Base-by-base conservation (phyloP, 2,797 vertebrate genomes). In the Danio jaintianensis region DNA sequence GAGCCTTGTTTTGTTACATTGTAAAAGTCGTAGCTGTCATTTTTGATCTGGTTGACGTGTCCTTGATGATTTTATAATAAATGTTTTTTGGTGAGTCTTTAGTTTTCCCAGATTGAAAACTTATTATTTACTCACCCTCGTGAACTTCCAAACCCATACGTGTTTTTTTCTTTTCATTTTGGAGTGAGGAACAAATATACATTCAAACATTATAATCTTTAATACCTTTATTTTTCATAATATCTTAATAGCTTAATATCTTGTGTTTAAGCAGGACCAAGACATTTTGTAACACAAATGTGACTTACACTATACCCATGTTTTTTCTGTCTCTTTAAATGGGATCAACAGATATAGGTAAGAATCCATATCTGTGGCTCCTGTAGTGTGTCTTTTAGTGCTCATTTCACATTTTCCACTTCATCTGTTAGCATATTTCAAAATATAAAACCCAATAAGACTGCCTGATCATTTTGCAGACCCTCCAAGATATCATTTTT, bases 271-370 rank as follows among this genome's bases (percentile, higher is more conserved):
- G 4, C 8, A 64, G 69, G 18, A 56, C 13, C 42, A 8, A 16
- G 3, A 29, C 38, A 18, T 77, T 66, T 43, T 66, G 13, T 43
- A 6, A 43, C 10, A 5, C 50, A 43, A 20, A 40, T 86, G 75
- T 87, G 59, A 90, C 82, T 63, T 56, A 67, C 29, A 29, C 1
- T 29, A 10, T 83, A 69, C 68, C 42, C 84, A 56, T 91, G 70
- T 90, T 36, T 87, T 29, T 75, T 85, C 29, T 86, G 38, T 86
- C 63, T 82, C 85, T 84, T 84, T 71, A n/a, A 75, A 79, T 80
- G 83, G 81, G 73, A 50, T 72, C 58, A 56, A 66, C 91, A 94
- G 94, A 90, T 92, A 90, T 90, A 93, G 93, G 93, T 94, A 93
- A 94, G 92, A 80, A 87, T 75, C 36, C 56, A 59, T 84, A 76